Conservation (phyloP, 1,140 invertebrate species). For the Mya arenaria region DNA sequence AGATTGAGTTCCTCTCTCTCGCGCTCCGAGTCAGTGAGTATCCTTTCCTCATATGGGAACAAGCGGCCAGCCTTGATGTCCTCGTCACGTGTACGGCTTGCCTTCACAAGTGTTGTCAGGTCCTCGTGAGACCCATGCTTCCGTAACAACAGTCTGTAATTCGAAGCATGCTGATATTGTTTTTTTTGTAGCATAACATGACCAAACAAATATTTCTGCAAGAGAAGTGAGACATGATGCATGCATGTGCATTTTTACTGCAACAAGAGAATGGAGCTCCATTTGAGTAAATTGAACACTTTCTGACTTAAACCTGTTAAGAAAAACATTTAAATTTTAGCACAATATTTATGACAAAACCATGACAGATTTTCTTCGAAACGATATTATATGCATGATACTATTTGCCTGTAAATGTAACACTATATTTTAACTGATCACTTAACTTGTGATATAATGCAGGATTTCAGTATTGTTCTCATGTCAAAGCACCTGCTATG, state of each 20-base stretch:
- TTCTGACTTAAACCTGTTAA: no score
- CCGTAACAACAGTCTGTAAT: not conserved
- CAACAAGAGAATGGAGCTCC: no score
- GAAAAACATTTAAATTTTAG: no score
- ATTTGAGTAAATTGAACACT: no score
- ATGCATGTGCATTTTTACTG: not conserved
- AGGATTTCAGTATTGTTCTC: no score
- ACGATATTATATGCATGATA: no score
- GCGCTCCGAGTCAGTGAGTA: constrained; percentile 49
- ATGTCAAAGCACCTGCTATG: no score
- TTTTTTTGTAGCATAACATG: not conserved
- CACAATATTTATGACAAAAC: no score
- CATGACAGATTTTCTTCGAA: no score
- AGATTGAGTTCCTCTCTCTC: constrained; percentile 20
- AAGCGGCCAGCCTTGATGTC: constrained; percentile 60
- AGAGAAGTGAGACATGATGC: not conserved
- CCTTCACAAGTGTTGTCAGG: constrained; percentile 61
- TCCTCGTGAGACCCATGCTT: constrained; percentile 67
- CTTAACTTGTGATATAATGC: no score
- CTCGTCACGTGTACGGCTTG: constrained; percentile 51
- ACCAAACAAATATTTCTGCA: not conserved
- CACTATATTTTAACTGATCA: no score
- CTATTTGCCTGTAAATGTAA: no score
- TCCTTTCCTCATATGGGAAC: constrained; percentile 64
- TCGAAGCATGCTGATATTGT: not conserved